Percentiles rank a stretch among this genome's conserved stretches.
Conservation (phyloP, 2,113 vertebrate genomes). For the Poecile atricapillus region DNA sequence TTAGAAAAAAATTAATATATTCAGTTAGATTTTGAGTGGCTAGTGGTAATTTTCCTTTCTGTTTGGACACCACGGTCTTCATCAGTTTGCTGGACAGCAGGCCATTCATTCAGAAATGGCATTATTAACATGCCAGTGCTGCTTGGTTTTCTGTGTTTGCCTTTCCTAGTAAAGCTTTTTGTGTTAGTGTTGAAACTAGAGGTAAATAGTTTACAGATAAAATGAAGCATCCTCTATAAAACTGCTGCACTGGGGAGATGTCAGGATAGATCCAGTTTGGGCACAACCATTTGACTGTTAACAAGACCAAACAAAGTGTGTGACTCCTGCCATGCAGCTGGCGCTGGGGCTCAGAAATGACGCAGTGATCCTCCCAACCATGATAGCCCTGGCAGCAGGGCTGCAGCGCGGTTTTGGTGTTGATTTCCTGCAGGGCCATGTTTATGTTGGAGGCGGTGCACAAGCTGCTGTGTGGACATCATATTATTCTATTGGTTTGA, state of each 20-base stretch:
- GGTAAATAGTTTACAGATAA: not conserved
- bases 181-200: not conserved
- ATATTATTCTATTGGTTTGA: conserved; percentile 64
- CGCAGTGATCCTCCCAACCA: not conserved
- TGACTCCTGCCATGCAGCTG: not conserved
- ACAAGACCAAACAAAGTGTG: not conserved
- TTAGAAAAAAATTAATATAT: not conserved
- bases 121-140: not conserved
- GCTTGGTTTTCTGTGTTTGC: not conserved
- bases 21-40: not conserved
- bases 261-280: not conserved
- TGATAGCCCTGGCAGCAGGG: not conserved
- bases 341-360: not conserved
- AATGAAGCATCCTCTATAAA: not conserved
- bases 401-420: not conserved
- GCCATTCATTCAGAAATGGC: not conserved
- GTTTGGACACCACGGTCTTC: not conserved
- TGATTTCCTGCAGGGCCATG: conserved; percentile 39
- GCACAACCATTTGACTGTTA: not conserved
- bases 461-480: conserved; percentile 54
- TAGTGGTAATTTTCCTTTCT: not conserved
- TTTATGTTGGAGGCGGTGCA: conserved; percentile 52
- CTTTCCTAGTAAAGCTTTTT: not conserved
- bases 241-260: not conserved
- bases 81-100: not conserved